A percentile compares a stretch with the other conserved stretches of the same genome.
phyloP scores from a whole-genome alignment of 2,888 invertebrate genomes.

The Melangyna quadrimaculata region DNA sequence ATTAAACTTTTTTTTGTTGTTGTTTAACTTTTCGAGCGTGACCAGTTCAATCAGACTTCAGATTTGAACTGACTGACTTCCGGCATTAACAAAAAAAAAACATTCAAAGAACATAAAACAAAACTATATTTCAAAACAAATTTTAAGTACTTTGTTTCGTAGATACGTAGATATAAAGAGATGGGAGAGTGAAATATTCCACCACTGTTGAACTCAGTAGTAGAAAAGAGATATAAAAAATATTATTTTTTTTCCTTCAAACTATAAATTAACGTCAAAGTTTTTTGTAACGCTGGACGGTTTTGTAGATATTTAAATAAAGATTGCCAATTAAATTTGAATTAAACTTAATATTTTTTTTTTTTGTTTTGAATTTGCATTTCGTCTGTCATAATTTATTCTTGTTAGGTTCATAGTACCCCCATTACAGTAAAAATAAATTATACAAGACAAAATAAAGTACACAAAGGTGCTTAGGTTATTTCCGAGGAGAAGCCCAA shows the following conservation, averaged over 20 bases:
- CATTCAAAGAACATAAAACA: not conserved
- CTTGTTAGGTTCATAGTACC: not conserved
- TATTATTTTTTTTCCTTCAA: not conserved
- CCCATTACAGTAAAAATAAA: not conserved
- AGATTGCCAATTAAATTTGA: not conserved
- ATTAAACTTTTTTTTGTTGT: constrained; percentile 31
- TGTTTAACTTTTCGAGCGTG: constrained; percentile 31
- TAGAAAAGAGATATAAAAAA: not conserved
- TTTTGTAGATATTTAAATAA: constrained; percentile 7
- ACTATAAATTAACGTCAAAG: not conserved
- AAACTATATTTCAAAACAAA: constrained; percentile 1
- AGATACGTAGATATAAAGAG: no score
- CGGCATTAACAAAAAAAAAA: not conserved
- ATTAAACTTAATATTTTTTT: not conserved
- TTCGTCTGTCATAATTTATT: not conserved
- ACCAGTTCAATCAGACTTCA: constrained; percentile 42
- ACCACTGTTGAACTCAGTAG: not conserved
- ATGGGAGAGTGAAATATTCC: not conserved
- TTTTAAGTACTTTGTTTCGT: constrained; percentile 6
- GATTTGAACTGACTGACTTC: constrained; percentile 18
- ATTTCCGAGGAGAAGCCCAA: not conserved
- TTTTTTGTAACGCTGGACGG: not conserved
- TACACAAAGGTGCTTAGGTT: not conserved
- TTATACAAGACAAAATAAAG: not conserved
- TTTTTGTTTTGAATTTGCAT: not conserved